Evolutionary conservation across 2,888 invertebrate genomes (phyloP).

Genomic region (Trichopria drosophilae): DNA sequence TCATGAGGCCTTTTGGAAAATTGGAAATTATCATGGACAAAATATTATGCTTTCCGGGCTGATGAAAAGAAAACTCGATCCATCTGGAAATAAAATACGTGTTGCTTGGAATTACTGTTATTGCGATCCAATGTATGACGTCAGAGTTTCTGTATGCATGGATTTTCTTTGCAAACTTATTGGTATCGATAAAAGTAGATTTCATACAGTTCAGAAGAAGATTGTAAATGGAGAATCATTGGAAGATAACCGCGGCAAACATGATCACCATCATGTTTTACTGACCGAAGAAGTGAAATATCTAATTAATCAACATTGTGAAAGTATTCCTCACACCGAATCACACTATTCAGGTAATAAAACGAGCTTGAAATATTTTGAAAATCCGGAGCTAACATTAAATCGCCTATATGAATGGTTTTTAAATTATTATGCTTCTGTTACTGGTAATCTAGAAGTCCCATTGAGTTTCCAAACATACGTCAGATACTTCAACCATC

Average conservation of each 20-base stretch:
- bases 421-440: slow-evolving; percentile 11
- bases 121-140: too few relatives aligned
- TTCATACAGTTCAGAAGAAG: slow-evolving; percentile 11
- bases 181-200: slow-evolving; percentile 3
- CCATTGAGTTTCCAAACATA: slow-evolving; percentile 13
- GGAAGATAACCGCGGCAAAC: slow-evolving; percentile 16
- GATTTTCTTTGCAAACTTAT: slow-evolving; percentile 9
- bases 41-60: too few relatives aligned
- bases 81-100: too few relatives aligned
- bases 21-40: too few relatives aligned
- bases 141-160: background rate
- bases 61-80: too few relatives aligned
- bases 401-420: slow-evolving; percentile 6
- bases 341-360: background rate
- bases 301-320: slow-evolving; percentile 22
- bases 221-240: slow-evolving; percentile 3
- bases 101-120: too few relatives aligned
- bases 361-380: slow-evolving; percentile 23
- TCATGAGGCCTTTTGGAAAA: too few relatives aligned
- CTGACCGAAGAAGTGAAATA: slow-evolving; percentile 17
- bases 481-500: slow-evolving; percentile 21
- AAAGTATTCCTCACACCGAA: slow-evolving; percentile 23
- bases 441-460: slow-evolving; percentile 7
- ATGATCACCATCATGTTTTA: slow-evolving; percentile 21
- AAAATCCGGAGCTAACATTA: slow-evolving; percentile 16